Evolutionary conservation across 2,888 invertebrate species (phyloP).

Genomic region (Halictus ligatus): DNA sequence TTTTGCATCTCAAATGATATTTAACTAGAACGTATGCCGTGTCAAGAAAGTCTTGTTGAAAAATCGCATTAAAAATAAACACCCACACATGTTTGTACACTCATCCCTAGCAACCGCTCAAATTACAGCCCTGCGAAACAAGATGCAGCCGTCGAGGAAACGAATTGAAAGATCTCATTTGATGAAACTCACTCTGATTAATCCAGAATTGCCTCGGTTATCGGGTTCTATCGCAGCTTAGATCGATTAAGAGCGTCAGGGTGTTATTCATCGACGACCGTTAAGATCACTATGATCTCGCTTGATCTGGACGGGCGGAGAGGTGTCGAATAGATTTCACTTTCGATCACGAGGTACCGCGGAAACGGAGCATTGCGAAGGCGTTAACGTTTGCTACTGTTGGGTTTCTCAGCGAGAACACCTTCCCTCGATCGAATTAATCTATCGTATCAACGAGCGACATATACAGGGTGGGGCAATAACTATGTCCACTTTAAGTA

Average conservation of each 20-base stretch:
- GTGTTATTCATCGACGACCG: not conserved
- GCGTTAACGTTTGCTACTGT: constrained; percentile 35
- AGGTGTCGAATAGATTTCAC: constrained; percentile 73
- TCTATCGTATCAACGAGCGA: not conserved
- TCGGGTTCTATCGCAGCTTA: not conserved
- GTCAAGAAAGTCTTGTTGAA: no score
- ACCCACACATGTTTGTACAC: no score
- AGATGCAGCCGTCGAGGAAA: no score
- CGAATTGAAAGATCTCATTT: no score
- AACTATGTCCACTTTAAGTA: no score
- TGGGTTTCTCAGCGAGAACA: constrained; percentile 22
- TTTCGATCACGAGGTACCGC: constrained; percentile 74
- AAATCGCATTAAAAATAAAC: no score
- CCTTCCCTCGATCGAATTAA: not conserved
- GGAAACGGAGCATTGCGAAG: constrained; percentile 37
- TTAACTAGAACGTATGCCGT: no score
- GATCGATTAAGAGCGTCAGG: not conserved
- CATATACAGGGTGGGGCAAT: not conserved
- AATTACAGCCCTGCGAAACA: no score
- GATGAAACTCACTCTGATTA: not conserved
- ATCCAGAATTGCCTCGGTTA: not conserved
- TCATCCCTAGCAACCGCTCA: no score
- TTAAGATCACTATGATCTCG: not conserved
- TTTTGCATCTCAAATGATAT: no score
- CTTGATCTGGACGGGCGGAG: constrained; percentile 9